Conservation (phyloP, 2,113 vertebrate species). For the Azemiops feae region DNA sequence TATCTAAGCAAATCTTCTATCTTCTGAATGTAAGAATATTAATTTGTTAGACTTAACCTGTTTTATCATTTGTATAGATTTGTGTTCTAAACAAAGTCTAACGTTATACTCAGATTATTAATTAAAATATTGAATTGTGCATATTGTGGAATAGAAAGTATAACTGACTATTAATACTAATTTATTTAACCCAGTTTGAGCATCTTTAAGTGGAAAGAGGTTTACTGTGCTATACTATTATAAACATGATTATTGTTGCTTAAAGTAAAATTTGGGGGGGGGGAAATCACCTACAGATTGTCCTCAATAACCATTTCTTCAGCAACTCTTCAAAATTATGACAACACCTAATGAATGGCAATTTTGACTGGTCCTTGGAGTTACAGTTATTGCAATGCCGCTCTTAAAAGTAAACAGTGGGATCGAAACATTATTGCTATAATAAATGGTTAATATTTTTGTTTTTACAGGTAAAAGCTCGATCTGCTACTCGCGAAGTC, state of each 20-base stretch:
- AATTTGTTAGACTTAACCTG: too few species aligned
- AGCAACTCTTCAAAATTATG: background rate
- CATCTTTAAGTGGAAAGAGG: too few species aligned
- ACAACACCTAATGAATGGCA: background rate
- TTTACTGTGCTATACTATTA: too few species aligned
- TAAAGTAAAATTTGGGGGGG: background rate
- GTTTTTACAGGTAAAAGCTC: constrained; percentile 85
- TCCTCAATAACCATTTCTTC: background rate
- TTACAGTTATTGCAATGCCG: background rate
- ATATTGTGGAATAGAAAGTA: too few species aligned
- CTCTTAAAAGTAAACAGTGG: background rate
- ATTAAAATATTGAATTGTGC: too few species aligned
- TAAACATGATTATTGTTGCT: background rate
- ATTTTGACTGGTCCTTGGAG: background rate
- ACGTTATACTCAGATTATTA: too few species aligned
- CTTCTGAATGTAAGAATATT: too few species aligned
- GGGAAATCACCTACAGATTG: background rate
- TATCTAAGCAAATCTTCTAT: too few species aligned
- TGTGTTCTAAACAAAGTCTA: too few species aligned
- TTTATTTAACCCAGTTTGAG: too few species aligned
- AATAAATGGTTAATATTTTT: background rate
- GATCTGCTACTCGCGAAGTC: constrained; percentile 90
- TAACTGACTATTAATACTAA: too few species aligned
- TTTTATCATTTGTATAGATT: too few species aligned
- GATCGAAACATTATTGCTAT: background rate